A percentile compares a stretch with the other conserved stretches of the same genome.
phyloP scores from a whole-genome alignment of 2,888 invertebrate genomes.

The Sminthurides aquaticus region DNA sequence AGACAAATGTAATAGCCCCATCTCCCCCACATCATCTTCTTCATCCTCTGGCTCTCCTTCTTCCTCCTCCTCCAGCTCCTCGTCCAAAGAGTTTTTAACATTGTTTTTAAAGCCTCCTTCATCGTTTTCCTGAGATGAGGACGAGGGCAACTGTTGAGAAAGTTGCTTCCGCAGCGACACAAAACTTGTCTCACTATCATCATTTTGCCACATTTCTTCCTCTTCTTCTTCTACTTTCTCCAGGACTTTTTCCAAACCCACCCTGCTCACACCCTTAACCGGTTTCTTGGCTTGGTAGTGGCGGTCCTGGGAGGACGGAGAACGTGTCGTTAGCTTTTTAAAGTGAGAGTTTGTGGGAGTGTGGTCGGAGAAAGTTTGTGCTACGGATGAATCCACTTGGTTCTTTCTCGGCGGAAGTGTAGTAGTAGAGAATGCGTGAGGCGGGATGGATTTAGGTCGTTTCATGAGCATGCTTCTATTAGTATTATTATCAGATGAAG shows the following conservation, averaged over 20 bases:
- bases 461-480: background rate
- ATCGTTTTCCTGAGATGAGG: background rate
- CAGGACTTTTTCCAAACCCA: background rate
- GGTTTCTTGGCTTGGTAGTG: background rate
- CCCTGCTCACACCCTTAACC: background rate
- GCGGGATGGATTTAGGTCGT: background rate
- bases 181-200: background rate
- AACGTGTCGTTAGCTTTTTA: background rate
- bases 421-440: no score
- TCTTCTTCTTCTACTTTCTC: no score
- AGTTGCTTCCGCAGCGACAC: background rate
- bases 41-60: conserved; percentile 1
- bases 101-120: background rate
- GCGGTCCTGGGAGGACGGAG: background rate
- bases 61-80: conserved; percentile 12
- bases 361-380: no score
- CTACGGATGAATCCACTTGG: no score
- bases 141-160: background rate
- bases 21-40: conserved; percentile 9
- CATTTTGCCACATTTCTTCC: background rate
- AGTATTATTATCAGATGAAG: background rate
- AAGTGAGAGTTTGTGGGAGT: no score
- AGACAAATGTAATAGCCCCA: background rate
- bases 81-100: conserved; percentile 9
- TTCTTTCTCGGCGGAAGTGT: no score